A percentile compares a stretch with the other conserved stretches of the same genome.
phyloP scores from a whole-genome alignment of 2,797 vertebrate genomes.

The Parauchenoglanis punctatus region DNA sequence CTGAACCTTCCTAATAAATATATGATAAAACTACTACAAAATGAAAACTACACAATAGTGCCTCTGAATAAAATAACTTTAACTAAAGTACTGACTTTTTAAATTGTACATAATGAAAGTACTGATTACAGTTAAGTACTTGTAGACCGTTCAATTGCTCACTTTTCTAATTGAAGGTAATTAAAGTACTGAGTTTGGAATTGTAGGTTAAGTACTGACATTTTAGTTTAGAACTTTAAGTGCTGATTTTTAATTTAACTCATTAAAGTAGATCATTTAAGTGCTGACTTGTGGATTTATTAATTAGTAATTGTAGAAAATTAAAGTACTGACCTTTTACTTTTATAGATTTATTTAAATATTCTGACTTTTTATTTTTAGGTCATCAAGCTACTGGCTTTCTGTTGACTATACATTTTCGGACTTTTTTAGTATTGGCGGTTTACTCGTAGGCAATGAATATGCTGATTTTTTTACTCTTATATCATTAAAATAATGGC shows the following conservation, averaged over 20 bases:
- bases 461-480: background rate
- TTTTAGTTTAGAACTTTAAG: background rate
- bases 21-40: background rate
- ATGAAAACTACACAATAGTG: background rate
- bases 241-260: background rate
- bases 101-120: background rate
- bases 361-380: background rate
- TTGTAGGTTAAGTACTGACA: background rate
- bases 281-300: background rate
- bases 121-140: too few relatives aligned
- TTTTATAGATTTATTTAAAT: background rate
- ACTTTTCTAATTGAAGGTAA: background rate
- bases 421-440: too few relatives aligned
- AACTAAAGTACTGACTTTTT: background rate
- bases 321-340: background rate
- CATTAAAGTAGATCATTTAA: background rate
- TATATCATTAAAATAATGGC: background rate
- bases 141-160: too few relatives aligned
- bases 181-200: background rate
- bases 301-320: background rate
- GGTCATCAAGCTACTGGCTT: too few relatives aligned
- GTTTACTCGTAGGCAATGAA: background rate
- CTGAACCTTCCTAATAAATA: background rate
- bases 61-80: background rate
- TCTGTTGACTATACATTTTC: background rate